Evolutionary conservation across 1,140 invertebrate genomes (phyloP).

Genomic region (Helicorthomorpha holstii): DNA sequence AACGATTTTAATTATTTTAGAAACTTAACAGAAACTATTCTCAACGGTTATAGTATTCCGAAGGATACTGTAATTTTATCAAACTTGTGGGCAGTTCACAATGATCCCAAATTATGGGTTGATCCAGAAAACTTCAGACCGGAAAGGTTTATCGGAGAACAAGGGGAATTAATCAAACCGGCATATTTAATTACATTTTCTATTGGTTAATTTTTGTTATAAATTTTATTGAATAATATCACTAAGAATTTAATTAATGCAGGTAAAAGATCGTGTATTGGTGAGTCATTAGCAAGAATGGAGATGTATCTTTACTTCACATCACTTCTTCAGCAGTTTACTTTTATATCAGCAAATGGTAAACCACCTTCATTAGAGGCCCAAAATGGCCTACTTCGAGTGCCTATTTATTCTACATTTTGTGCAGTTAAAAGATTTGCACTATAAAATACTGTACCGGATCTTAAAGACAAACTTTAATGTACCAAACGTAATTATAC

Average conservation of each 20-base stretch:
- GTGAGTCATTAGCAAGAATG: conserved; percentile 49
- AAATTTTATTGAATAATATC: neutral
- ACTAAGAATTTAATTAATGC: conserved; percentile 2
- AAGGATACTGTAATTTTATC: conserved; percentile 65
- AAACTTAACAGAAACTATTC: conserved; percentile 35
- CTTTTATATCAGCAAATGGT: conserved; percentile 23
- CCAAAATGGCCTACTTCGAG: neutral
- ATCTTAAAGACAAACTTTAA: too few species aligned
- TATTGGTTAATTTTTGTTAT: conserved; percentile 36
- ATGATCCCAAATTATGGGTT: conserved; percentile 70
- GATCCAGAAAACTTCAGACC: conserved; percentile 70
- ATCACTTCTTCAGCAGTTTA: conserved; percentile 41
- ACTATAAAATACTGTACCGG: too few species aligned
- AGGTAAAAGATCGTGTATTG: conserved; percentile 57
- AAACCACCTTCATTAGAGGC: conserved; percentile 7
- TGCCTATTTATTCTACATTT: too few species aligned
- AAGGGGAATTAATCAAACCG: conserved; percentile 60
- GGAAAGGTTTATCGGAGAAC: conserved; percentile 54
- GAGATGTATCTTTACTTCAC: conserved; percentile 55
- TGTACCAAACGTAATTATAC: too few species aligned
- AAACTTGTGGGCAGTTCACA: conserved; percentile 67
- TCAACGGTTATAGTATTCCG: conserved; percentile 66
- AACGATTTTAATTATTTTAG: neutral
- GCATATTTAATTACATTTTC: conserved; percentile 85
- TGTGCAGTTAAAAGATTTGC: too few species aligned